A percentile compares a stretch with the other conserved stretches of the same genome.
These are phyloP conservation scores for Agonopterix heracliana DNA, from an alignment of 2,888 invertebrate species.

Conservation along the genomic window DNA sequence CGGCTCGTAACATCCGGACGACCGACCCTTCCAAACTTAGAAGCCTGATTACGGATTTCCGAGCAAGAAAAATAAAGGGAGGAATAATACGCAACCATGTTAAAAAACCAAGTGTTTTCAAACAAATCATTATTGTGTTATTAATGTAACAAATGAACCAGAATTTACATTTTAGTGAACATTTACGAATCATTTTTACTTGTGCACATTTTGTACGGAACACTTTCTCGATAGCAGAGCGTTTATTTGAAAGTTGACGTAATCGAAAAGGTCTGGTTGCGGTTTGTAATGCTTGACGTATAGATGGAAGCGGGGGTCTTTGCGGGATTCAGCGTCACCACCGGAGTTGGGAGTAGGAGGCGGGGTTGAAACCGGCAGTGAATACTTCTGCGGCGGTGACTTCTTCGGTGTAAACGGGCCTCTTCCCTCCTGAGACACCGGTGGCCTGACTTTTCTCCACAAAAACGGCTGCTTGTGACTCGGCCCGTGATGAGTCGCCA, in stretches of 20 bases:
- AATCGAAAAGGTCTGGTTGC: slow-evolving; percentile 57
- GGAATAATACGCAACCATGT: slow-evolving; percentile 53
- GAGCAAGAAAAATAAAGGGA: slow-evolving; percentile 63
- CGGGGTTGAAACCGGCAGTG: slow-evolving; percentile 18
- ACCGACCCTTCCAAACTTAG: slow-evolving; percentile 72
- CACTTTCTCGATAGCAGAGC: slow-evolving; percentile 44
- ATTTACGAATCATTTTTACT: slow-evolving; percentile 8
- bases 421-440: slow-evolving; percentile 28
- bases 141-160: background rate
- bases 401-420: slow-evolving; percentile 44
- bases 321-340: slow-evolving; percentile 25
- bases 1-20: slow-evolving; percentile 71
- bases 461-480: slow-evolving; percentile 59
- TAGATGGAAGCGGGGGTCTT: slow-evolving; percentile 59
- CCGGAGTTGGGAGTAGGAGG: slow-evolving; percentile 30
- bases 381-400: background rate
- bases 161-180: background rate
- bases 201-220: slow-evolving; percentile 46
- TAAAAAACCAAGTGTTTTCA: slow-evolving; percentile 44
- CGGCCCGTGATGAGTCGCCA: slow-evolving; percentile 43
- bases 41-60: slow-evolving; percentile 75
- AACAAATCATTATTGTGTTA: slow-evolving; percentile 20
- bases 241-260: slow-evolving; percentile 61
- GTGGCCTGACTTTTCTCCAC: slow-evolving; percentile 47
- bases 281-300: slow-evolving; percentile 62